Conservation (phyloP, 2,888 invertebrate genomes). For the Philereme transversata region DNA sequence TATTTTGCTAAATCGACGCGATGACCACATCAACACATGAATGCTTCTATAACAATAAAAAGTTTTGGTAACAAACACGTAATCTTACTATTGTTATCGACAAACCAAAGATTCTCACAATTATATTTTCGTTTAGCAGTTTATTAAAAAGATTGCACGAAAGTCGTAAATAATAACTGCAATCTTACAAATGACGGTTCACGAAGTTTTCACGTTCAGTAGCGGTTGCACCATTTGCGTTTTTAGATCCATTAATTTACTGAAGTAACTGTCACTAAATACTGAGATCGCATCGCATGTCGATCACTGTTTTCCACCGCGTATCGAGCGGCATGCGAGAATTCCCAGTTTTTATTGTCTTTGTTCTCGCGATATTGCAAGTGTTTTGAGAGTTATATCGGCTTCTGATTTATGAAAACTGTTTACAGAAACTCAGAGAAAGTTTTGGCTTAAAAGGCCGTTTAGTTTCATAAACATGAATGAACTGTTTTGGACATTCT, state of each 20-base stretch:
- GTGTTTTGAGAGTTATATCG: conserved; percentile 31
- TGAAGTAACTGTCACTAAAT: background rate
- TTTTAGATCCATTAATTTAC: no score
- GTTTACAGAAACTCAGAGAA: conserved; percentile 22
- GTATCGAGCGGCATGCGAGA: conserved; percentile 45
- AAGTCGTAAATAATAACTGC: conserved; percentile 46
- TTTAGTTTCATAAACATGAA: conserved; percentile 13
- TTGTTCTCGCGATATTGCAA: conserved; percentile 36
- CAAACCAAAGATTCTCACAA: conserved; percentile 55
- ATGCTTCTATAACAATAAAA: conserved; percentile 33
- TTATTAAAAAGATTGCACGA: conserved; percentile 52
- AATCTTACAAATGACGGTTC: conserved; percentile 6
- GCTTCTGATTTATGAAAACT: conserved; percentile 28
- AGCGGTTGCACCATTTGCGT: background rate
- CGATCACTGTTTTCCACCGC: conserved; percentile 35
- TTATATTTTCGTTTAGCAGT: conserved; percentile 51
- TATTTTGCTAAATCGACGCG: conserved; percentile 24
- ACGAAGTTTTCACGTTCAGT: background rate
- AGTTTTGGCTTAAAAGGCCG: conserved; percentile 8
- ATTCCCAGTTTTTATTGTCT: conserved; percentile 37
- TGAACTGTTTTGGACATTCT: conserved; percentile 33
- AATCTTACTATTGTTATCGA: conserved; percentile 58
- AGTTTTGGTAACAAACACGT: conserved; percentile 43
- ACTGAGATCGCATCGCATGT: conserved; percentile 36
- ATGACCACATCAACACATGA: conserved; percentile 43